Evolutionary conservation across 2,888 invertebrate genomes (phyloP).

Genomic region (Polylopha cassiicola): DNA sequence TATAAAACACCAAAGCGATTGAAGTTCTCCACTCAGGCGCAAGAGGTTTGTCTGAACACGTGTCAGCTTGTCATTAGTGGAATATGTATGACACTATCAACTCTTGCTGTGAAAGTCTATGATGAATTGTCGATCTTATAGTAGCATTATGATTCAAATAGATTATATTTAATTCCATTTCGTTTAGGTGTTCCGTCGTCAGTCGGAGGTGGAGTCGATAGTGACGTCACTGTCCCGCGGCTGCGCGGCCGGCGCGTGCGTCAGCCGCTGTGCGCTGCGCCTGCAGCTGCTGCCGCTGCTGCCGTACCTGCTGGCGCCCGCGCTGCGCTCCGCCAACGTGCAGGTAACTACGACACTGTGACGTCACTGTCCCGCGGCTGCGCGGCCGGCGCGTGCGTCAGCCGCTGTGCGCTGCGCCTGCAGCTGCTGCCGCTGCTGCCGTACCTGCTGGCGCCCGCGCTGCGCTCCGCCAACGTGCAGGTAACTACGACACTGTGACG

Average conservation of each 20-base stretch:
- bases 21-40: no score
- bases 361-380: conserved; percentile 79
- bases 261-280: conserved; percentile 64
- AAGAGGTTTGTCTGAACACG: no score
- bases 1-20: no score
- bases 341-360: conserved; percentile 42
- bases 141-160: no score
- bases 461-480: conserved; percentile 82
- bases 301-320: conserved; percentile 83
- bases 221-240: conserved; percentile 81
- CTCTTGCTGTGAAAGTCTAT: no score
- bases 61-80: no score
- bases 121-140: no score
- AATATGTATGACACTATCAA: no score
- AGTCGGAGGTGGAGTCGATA: conserved; percentile 49
- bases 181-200: conserved; percentile 77
- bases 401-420: conserved; percentile 69
- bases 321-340: conserved; percentile 82
- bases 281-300: conserved; percentile 85
- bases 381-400: conserved; percentile 37
- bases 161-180: conserved; percentile 14
- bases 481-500: conserved; percentile 30
- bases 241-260: conserved; percentile 45
- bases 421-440: conserved; percentile 85
- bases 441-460: conserved; percentile 82